Conservation (phyloP, 2,113 vertebrate genomes). For the Piprites chloris region DNA sequence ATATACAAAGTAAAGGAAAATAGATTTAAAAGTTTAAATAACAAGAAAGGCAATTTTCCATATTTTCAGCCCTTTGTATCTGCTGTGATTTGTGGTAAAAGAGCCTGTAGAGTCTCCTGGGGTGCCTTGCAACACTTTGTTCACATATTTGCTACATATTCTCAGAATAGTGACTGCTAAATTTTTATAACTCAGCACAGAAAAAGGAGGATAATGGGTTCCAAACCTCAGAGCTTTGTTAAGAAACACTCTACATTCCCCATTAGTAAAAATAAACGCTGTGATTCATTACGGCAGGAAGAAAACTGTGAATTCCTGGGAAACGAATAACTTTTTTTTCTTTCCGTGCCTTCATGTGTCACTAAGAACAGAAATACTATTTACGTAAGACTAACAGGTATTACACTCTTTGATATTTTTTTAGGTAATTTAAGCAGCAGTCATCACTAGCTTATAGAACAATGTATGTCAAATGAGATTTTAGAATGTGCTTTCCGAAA, state of each 20-base stretch:
- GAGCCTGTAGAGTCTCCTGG: neutral
- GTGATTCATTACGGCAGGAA: neutral
- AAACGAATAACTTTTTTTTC: neutral
- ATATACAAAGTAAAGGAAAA: neutral
- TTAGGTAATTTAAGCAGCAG: neutral
- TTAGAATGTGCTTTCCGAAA: neutral
- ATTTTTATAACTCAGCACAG: neutral
- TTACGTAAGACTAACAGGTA: neutral
- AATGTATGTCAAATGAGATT: neutral
- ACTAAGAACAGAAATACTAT: neutral
- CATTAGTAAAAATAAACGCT: neutral
- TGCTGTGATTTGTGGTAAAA: neutral
- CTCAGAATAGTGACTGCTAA: neutral
- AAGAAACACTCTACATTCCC: neutral
- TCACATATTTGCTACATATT: neutral
- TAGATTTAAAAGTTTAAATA: neutral
- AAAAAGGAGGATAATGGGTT: neutral
- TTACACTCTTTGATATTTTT: neutral
- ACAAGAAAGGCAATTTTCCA: neutral
- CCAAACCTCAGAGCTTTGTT: neutral
- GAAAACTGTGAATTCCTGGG: neutral
- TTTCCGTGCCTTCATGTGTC: neutral
- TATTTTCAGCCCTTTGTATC: neutral
- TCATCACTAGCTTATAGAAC: neutral
- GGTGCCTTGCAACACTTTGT: neutral